Percentiles rank a stretch among this genome's conserved stretches.
phyloP scores from a whole-genome alignment of 1,140 invertebrate genomes.

The Zaprionus nigranus region DNA sequence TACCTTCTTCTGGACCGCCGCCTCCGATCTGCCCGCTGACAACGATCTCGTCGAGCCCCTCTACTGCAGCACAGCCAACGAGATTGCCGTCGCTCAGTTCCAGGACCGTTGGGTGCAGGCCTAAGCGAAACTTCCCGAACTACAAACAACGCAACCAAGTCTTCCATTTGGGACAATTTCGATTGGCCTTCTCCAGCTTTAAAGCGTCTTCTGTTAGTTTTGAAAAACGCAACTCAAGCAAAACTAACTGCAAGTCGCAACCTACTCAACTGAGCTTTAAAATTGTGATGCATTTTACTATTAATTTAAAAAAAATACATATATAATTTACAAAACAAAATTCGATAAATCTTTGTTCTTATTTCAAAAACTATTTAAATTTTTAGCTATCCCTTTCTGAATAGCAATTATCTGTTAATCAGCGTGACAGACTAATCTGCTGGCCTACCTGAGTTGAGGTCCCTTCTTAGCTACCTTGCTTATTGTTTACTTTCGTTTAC shows the following conservation, averaged over 20 bases:
- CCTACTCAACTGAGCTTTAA: slow-evolving; percentile 74
- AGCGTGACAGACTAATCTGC: slow-evolving; percentile 67
- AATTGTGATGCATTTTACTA: slow-evolving; percentile 83
- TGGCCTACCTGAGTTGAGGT: slow-evolving; percentile 16
- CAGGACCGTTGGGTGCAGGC: slow-evolving; percentile 86
- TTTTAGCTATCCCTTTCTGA: slow-evolving; percentile 42
- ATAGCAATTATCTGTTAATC: slow-evolving; percentile 53
- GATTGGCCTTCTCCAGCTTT: slow-evolving; percentile 59
- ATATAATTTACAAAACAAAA: slow-evolving; percentile 66
- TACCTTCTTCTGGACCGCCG: slow-evolving; percentile 87
- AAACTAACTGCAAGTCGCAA: slow-evolving; percentile 71
- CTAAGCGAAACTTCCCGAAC: slow-evolving; percentile 40
- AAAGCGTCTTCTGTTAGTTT: slow-evolving; percentile 74
- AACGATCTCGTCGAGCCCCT: slow-evolving; percentile 84
- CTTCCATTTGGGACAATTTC: slow-evolving; percentile 63
- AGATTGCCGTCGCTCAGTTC: slow-evolving; percentile 79
- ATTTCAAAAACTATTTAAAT: slow-evolving; percentile 50
- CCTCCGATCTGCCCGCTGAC: slow-evolving; percentile 83
- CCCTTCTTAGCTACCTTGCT: slow-evolving; percentile 44
- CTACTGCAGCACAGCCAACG: slow-evolving; percentile 83
- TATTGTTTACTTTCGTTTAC: slow-evolving; percentile 59
- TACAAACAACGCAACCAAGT: slow-evolving; percentile 47
- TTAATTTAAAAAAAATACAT: slow-evolving; percentile 64
- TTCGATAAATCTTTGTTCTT: slow-evolving; percentile 28
- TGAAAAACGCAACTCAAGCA: slow-evolving; percentile 33